A percentile compares a stretch with the other conserved stretches of the same genome.
Conservation (phyloP, 2,888 invertebrate species). For the Ctena decussata region DNA sequence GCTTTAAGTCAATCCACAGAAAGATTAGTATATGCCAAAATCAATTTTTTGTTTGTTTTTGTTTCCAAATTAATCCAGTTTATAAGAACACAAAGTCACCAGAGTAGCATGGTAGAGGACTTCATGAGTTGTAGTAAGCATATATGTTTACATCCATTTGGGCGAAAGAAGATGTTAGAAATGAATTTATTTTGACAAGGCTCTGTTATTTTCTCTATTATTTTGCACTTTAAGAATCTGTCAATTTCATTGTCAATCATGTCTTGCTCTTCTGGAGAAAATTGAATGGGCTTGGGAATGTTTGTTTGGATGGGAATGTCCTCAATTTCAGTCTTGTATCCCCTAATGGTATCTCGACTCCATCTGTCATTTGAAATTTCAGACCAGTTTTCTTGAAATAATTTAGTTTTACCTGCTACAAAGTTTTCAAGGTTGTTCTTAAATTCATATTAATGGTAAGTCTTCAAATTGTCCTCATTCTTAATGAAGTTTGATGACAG, state of each 20-base stretch:
- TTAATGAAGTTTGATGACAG: not conserved
- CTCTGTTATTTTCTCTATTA: not conserved
- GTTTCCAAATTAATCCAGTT: no score
- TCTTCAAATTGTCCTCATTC: not conserved
- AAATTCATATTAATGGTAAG: not conserved
- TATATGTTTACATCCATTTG: no score
- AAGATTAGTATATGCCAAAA: no score
- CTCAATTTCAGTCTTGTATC: not conserved
- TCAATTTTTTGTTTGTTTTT: no score
- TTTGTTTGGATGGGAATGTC: not conserved
- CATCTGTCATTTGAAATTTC: not conserved
- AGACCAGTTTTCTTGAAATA: not conserved
- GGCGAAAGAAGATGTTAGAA: not conserved
- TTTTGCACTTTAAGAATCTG: not conserved
- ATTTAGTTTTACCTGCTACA: not conserved
- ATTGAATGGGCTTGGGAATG: not conserved
- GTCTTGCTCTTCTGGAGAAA: not conserved
- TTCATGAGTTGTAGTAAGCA: no score
- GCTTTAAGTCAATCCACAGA: no score
- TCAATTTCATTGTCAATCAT: not conserved
- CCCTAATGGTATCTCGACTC: not conserved
- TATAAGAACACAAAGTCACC: no score
- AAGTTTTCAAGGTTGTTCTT: not conserved
- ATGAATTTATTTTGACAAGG: not conserved
- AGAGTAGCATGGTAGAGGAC: no score